phyloP scores from a whole-genome alignment of 2,113 vertebrate genomes.

The Ictalurus punctatus region DNA sequence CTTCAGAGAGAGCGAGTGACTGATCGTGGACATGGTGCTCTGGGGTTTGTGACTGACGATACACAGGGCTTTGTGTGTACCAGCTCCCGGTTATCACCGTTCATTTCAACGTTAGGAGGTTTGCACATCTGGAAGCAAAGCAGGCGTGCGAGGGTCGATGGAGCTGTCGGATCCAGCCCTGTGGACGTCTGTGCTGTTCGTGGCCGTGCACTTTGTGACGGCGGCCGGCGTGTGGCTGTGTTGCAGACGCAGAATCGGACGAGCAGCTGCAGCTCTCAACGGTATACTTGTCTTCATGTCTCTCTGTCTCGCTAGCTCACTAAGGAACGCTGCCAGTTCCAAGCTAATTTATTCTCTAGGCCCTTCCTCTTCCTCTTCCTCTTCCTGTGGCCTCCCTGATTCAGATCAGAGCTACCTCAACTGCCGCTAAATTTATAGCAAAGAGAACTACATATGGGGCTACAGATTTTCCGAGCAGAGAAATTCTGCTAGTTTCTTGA shows the following conservation, averaged over 20 bases:
- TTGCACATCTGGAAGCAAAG: not conserved
- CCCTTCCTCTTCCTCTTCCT: conserved; percentile 59
- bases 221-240: conserved; percentile 73
- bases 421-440: conserved; percentile 8
- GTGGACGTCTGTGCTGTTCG: conserved; percentile 65
- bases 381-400: not conserved
- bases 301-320: not conserved
- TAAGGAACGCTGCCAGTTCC: not conserved
- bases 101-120: not conserved
- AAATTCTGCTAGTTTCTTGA: not conserved
- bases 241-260: conserved; percentile 38
- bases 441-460: not conserved
- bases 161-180: conserved; percentile 65
- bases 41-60: not conserved
- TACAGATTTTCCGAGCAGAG: not conserved
- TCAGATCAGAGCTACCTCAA: not conserved
- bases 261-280: conserved; percentile 56
- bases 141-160: conserved; percentile 49
- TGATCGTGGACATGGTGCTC: not conserved
- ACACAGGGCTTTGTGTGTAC: not conserved
- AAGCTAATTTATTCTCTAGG: conserved; percentile 58
- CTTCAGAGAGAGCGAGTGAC: not conserved
- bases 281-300: not conserved
- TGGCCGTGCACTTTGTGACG: conserved; percentile 68
- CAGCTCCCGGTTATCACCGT: not conserved